phyloP scores from a whole-genome alignment of 2,797 vertebrate species.

The Heteromormyrus szaboi region DNA sequence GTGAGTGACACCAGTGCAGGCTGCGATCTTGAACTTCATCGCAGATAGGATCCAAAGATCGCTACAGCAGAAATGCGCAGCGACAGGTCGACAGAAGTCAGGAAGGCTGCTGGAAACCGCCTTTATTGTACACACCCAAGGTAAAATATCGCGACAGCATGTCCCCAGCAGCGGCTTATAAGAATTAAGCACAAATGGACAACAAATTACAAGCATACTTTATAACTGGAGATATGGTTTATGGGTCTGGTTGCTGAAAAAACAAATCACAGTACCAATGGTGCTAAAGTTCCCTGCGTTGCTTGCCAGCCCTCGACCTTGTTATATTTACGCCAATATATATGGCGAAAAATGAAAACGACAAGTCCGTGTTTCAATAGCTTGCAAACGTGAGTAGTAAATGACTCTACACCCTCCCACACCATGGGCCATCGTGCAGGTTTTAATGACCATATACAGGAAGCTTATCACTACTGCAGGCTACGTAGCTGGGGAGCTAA shows the following conservation, averaged over 20 bases:
- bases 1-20: not conserved
- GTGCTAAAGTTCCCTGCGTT: not conserved
- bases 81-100: not conserved
- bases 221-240: not conserved
- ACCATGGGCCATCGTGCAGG: not conserved
- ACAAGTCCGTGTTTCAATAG: not conserved
- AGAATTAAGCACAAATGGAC: not conserved
- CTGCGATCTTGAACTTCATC: not conserved
- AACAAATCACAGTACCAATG: not conserved
- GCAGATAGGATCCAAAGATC: not conserved
- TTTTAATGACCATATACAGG: not conserved
- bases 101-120: not conserved
- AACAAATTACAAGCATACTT: not conserved
- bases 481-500: not conserved
- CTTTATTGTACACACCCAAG: not conserved
- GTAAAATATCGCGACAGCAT: not conserved
- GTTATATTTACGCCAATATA: not conserved
- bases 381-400: not conserved
- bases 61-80: not conserved
- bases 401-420: not conserved
- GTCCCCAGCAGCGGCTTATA: not conserved
- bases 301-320: not conserved
- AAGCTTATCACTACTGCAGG: not conserved
- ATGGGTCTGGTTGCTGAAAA: not conserved
- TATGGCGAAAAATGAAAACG: not conserved